phyloP scores from a whole-genome alignment of 2,888 invertebrate species.

The Papilio elwesi region DNA sequence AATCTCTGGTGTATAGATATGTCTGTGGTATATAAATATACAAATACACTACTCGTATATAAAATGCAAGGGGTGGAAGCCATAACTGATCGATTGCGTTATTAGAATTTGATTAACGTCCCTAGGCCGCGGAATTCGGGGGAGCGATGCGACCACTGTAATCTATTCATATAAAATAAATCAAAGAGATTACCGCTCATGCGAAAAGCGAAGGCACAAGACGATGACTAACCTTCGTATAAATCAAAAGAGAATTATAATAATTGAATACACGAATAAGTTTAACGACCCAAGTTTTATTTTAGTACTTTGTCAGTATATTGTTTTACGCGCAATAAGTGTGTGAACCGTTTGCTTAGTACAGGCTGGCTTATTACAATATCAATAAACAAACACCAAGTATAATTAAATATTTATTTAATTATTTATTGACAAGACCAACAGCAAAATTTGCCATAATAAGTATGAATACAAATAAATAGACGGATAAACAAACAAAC shows the following conservation, averaged over 20 bases:
- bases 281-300: too few species aligned
- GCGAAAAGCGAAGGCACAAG: slow-evolving; percentile 26
- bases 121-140: slow-evolving; percentile 59
- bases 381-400: too few species aligned
- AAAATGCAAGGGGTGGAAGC: slow-evolving; percentile 50
- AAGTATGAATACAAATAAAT: too few species aligned
- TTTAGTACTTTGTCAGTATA: too few species aligned
- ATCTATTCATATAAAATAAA: slow-evolving; percentile 41
- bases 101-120: slow-evolving; percentile 64
- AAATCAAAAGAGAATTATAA: not conserved
- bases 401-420: too few species aligned
- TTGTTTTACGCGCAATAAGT: too few species aligned
- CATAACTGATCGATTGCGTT: slow-evolving; percentile 70
- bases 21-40: slow-evolving; percentile 21
- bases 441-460: too few species aligned
- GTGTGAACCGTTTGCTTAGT: too few species aligned
- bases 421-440: too few species aligned
- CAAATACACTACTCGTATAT: slow-evolving; percentile 4
- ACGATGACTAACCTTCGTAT: slow-evolving; percentile 10
- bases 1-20: not conserved
- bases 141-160: slow-evolving; percentile 41
- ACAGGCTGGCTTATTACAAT: too few species aligned
- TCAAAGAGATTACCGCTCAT: slow-evolving; percentile 37
- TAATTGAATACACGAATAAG: too few species aligned
- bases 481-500: too few species aligned